These are phyloP conservation scores for Isurus oxyrinchus DNA, from an alignment of 2,113 vertebrate genomes.

Conservation along the genomic window DNA sequence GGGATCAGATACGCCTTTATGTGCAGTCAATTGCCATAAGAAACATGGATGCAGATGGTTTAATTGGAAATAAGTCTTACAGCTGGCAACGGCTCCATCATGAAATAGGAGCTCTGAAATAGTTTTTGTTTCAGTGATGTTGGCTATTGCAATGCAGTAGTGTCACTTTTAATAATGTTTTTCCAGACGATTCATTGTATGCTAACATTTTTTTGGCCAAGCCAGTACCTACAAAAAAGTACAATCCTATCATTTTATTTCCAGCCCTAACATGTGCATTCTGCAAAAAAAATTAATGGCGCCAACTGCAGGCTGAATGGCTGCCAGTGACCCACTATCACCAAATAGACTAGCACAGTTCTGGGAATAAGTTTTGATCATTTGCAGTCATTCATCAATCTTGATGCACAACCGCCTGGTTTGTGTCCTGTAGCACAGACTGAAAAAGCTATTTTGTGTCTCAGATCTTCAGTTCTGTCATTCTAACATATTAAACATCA, in stretches of 20 bases:
- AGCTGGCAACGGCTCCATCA: not conserved
- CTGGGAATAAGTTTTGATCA: conserved; percentile 9
- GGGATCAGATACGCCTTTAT: not conserved
- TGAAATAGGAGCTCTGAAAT: conserved; percentile 20
- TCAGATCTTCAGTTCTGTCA: not conserved
- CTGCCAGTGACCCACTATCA: conserved; percentile 7
- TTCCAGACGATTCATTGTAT: conserved; percentile 27
- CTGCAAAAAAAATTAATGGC: not conserved
- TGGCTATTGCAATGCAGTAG: not conserved
- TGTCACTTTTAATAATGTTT: conserved; percentile 25
- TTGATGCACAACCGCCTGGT: conserved; percentile 1
- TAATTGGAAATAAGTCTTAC: not conserved
- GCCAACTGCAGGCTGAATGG: conserved; percentile 13
- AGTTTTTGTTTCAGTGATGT: conserved; percentile 10
- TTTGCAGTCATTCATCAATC: conserved; percentile 6
- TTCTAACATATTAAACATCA: not conserved
- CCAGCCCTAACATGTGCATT: not conserved
- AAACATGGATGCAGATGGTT: conserved; percentile 28
- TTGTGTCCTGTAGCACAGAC: not conserved
- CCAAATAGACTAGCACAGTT: not conserved
- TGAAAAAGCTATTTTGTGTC: not conserved
- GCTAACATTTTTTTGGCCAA: not conserved
- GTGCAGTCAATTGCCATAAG: not conserved
- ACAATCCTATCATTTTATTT: conserved; percentile 21
- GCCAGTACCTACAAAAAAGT: not conserved